Percentiles rank a stretch among this genome's conserved stretches.
phyloP scores from a whole-genome alignment of 2,797 vertebrate genomes.

The Epinephelus malabaricus region DNA sequence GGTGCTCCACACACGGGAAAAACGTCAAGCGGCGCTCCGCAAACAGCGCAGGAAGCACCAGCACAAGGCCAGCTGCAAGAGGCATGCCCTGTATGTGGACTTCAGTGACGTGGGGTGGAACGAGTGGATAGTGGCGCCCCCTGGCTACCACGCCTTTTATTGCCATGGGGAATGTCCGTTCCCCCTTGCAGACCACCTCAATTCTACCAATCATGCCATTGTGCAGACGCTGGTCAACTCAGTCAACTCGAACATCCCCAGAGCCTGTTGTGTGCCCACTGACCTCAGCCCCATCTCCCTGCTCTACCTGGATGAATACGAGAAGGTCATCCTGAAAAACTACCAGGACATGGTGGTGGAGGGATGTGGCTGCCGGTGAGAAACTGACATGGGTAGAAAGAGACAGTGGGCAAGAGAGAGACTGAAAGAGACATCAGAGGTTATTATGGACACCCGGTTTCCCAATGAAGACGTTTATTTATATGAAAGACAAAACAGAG shows the following conservation, averaged over 20 bases:
- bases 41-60: slow-evolving; percentile 93
- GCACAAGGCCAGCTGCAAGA: slow-evolving; percentile 94
- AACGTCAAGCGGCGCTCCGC: slow-evolving; percentile 90
- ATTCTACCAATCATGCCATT: slow-evolving; percentile 99
- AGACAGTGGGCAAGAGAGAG: slow-evolving; percentile 47
- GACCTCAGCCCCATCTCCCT: slow-evolving; percentile 98
- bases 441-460: slow-evolving; percentile 93
- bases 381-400: slow-evolving; percentile 38
- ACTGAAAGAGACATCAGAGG: slow-evolving; percentile 77
- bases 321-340: slow-evolving; percentile 99
- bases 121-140: slow-evolving; percentile 99
- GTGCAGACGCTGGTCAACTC: slow-evolving; percentile 99
- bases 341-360: slow-evolving; percentile 99
- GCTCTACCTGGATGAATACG: slow-evolving; percentile 98
- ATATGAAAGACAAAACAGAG: slow-evolving; percentile 93
- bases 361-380: slow-evolving; percentile 97
- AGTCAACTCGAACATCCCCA: slow-evolving; percentile 97
- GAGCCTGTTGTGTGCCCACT: slow-evolving; percentile 98
- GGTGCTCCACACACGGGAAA: slow-evolving; percentile 93
- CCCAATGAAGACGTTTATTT: slow-evolving; percentile 99
- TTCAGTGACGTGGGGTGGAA: slow-evolving; percentile 99
- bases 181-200: slow-evolving; percentile 97
- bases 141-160: slow-evolving; percentile 98
- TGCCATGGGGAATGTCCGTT: slow-evolving; percentile 99
- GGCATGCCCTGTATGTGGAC: slow-evolving; percentile 97